Conservation (phyloP, 2,888 invertebrate species). For the Chesias legatella region DNA sequence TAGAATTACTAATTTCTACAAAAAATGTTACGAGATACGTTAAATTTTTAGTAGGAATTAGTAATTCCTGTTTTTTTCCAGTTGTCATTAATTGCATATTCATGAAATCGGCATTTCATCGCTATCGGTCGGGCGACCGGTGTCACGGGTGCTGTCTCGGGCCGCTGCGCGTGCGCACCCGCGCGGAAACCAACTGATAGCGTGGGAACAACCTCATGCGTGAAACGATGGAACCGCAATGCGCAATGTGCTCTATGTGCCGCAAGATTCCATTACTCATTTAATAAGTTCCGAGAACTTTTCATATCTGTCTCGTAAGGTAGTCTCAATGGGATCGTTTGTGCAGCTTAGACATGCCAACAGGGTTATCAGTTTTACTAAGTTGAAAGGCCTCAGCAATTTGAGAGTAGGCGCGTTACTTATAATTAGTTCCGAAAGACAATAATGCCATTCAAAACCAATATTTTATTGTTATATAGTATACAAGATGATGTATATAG, state of each 20-base stretch:
- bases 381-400: too few species aligned
- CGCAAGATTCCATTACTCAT: constrained; percentile 20
- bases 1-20: too few species aligned
- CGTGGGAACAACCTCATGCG: constrained; percentile 68
- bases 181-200: constrained; percentile 69
- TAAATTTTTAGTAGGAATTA: constrained; percentile 1
- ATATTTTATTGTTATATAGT: not conserved
- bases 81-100: constrained; percentile 13
- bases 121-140: constrained; percentile 36
- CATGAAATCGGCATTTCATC: constrained; percentile 27
- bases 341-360: too few species aligned
- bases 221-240: constrained; percentile 34
- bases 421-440: too few species aligned
- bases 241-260: constrained; percentile 27
- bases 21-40: not conserved
- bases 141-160: constrained; percentile 45
- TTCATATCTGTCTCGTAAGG: too few species aligned
- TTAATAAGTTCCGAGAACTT: not conserved
- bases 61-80: constrained; percentile 6
- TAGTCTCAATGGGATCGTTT: too few species aligned
- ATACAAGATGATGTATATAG: constrained; percentile 20
- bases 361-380: too few species aligned
- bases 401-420: too few species aligned
- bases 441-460: too few species aligned
- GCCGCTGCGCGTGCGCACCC: constrained; percentile 54